Base-by-base conservation (phyloP, 2,888 invertebrate species). In the Nebria brevicollis region DNA sequence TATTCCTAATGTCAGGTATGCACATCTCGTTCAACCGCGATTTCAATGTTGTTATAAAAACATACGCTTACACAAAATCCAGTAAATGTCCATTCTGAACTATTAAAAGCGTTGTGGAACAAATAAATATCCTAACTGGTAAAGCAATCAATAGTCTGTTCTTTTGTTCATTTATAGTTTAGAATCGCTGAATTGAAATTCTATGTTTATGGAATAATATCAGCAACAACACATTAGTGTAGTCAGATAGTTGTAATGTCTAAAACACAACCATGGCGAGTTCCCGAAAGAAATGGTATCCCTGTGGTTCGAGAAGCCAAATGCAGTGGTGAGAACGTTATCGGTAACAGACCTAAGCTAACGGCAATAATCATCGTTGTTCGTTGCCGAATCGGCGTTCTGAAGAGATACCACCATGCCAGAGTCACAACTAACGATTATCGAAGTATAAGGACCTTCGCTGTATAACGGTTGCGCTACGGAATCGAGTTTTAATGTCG, bases 401-500 rank as follows among this genome's bases (percentile, higher is more conserved):
- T 54, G 54, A 54, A 54, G 54, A 54, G 54, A 54, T 54, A 54
- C 13, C 54, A 13, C 54, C 54, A 54, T 8, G 65, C 41, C 54
- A 54, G 13, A 54, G 73, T 13, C n/a, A 66, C 72, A 72, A 78
- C 73, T 77, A 78, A 78, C 78, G 78, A 78, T 78, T 78, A 78
- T 78, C 41, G 78, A 78, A 77, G 72, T 72, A 78, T 78, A 78
- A 78, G 78, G 72, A 43, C 78, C 65, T 66, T 73, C 8, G 42
- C 41, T 78, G 78, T 72, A 78, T 78, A 78, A 78, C 72, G 78
- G 73, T 54, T 72, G 66, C 42, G 54, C 54, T 54, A 78, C 66
- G 65, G 73, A 78, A 78, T 78, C 72, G 78, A 72, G 73, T 78
- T 78, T 78, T 78, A 78, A 78, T 78, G 78, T 66, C 34, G 34